Evolutionary conservation across 2,113 vertebrate species (phyloP).

Genomic region (Sula dactylatra): DNA sequence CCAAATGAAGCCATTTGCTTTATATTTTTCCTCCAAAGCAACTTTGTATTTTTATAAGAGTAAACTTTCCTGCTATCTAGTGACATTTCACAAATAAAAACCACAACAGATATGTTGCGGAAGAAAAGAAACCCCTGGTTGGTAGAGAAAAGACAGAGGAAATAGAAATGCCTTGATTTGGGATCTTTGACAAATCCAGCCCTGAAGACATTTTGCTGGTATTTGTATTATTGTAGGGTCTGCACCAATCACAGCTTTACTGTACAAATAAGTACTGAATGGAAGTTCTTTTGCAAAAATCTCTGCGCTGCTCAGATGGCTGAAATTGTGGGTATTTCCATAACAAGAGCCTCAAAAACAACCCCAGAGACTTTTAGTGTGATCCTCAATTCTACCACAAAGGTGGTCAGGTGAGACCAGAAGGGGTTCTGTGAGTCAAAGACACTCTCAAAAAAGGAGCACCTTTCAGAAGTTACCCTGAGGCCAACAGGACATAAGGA

Average conservation of each 20-base stretch:
- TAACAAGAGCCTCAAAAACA: neutral
- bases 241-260: neutral
- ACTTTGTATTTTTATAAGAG: neutral
- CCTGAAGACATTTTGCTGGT: neutral
- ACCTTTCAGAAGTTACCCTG: neutral
- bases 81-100: neutral
- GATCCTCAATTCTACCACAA: neutral
- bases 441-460: neutral
- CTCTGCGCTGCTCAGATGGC: neutral
- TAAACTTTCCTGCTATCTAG: neutral
- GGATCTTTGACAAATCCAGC: neutral
- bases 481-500: neutral
- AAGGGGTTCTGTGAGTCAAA: neutral
- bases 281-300: neutral
- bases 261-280: neutral
- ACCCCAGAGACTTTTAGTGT: neutral
- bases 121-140: neutral
- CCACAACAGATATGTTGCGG: rapidly evolving
- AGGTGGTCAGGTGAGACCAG: neutral
- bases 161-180: neutral
- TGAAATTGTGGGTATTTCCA: neutral
- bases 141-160: neutral
- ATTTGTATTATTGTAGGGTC: neutral
- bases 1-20: neutral
- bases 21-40: neutral